Base-by-base conservation (phyloP, 64 coral and sea anemone species). In the Actinia equina region DNA sequence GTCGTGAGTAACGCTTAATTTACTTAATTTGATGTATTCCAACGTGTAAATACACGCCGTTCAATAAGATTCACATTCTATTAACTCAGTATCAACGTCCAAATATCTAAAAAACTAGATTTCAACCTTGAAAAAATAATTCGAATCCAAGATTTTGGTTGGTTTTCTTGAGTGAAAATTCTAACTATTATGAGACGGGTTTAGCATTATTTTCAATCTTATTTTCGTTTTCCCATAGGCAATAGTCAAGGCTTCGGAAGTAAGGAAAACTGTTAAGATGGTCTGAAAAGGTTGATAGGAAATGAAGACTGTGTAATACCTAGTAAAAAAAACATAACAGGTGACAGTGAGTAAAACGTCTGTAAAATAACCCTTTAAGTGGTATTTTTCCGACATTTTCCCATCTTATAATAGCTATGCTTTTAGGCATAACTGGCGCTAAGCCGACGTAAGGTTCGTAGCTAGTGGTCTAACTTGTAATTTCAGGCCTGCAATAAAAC, bases 291-390 rank as follows among this genome's bases (percentile, higher is more conserved):
- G 69, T 10, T 74, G 9, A 8, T 30, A 74, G 69, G 69, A 74
- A 74, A 74, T 74, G 69, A 30, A 2, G 25, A 15, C 69, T 74
- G 26, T 9, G 69, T 41, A 14, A 74, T 30, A 37, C 69, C 25
- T 30, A 74, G 69, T 27, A 37, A 13, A 37, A n/a, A 22, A 74
- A 41, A 7, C 3, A 22, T 74, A 30, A 74, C 69, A 74, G 69
- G 69, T 74, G 69, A 74, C 62, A 65, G 19, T 10, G 55, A 57
- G 62, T 65, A 65, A 74, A 74, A 74, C 25, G 26, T 30, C 69
- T 74, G 69, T 74, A 74, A 74, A n/a, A 74, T 74, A 74, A 74
- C n/a, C 11, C 27, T 74, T 30, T 74, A 74, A 74, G 69, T 74
- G 69, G 69, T 74, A 74, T 57, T 74, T 41, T 13, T 1, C 25